Evolutionary conservation across 2,797 vertebrate species (phyloP).

Genomic region (Cossypha heuglini): DNA sequence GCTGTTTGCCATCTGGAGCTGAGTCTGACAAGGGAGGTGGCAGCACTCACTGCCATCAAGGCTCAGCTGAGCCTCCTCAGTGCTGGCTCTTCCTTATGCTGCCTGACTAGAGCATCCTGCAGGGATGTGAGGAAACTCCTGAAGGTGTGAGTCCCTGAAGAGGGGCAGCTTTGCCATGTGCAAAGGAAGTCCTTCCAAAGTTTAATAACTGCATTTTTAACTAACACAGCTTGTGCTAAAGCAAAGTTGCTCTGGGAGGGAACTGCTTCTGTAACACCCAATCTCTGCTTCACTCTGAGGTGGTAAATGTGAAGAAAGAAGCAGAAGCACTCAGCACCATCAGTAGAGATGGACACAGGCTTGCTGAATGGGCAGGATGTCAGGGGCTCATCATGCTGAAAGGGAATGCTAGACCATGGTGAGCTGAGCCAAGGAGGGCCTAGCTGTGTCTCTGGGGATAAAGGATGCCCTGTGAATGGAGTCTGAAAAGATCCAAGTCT

Average conservation of each 20-base stretch:
- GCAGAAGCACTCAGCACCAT: not conserved
- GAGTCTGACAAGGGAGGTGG: not conserved
- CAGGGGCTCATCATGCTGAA: not conserved
- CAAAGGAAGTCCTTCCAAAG: not conserved
- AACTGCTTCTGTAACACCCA: not conserved
- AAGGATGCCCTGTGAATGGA: not conserved
- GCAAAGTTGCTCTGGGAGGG: not conserved
- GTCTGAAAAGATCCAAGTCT: not conserved
- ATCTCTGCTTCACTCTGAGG: not conserved
- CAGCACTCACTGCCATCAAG: not conserved
- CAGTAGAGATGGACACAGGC: not conserved
- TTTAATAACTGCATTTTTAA: not conserved
- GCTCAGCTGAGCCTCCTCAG: not conserved
- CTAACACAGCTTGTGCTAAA: not conserved
- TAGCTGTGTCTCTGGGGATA: not conserved
- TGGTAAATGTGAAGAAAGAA: not conserved
- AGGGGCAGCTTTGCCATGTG: not conserved
- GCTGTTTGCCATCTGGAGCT: not conserved
- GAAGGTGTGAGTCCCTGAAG: not conserved
- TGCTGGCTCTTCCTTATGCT: not conserved
- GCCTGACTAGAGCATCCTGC: not conserved
- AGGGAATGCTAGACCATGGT: not conserved
- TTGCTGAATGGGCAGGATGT: not conserved
- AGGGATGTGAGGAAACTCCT: not conserved
- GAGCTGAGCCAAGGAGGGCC: not conserved